Base-by-base conservation (phyloP, 2,113 vertebrate species). In the Passer domesticus region DNA sequence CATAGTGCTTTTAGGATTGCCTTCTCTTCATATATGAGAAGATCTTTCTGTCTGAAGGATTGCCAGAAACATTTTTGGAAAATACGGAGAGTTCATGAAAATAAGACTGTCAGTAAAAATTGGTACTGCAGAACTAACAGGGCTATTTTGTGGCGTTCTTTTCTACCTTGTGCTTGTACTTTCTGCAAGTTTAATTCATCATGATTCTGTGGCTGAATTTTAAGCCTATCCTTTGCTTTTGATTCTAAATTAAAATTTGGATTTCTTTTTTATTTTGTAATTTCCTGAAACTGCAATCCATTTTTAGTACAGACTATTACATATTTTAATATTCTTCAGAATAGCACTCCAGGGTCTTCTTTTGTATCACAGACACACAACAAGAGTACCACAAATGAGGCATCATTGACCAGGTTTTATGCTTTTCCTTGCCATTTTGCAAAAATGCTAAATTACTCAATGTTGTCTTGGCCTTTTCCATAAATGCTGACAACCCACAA, bases 401-500 rank as follows among this genome's bases (percentile, higher is more conserved):
- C 74, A 76, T 83, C 50, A 1, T 91, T 94, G 95, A 84, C 95
- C 94, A 95, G 92, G 64, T 90, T 96, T 96, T 91, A 91, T 83
- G 70, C 2, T 69, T 94, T 92, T 90, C 0, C 6, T 90, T 93
- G 62, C 83, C 59, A 52, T 93, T 95, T 96, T 70, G 67, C 85
- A 85, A 93, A 93, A 95, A 86, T 73, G 91, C 74, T 92, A 31
- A 94, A 95, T 90, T 96, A 88, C 94, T 97, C 92, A 78, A 10
- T 77, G 47, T 96, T 92, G 87, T 97, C 97, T 94, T 93, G 84
- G 97, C 75, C 96, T 97, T 94, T 95, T 94, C 90, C 90, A 78
- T 95, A 96, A 92, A 94, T 96, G 97, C 96, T 98, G 98, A 98
- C 93, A 80, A 69, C 90, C 94, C 94, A 94, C 94, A 97, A 95